Percentiles rank a stretch among this genome's conserved stretches.
Evolutionary conservation across 2,113 vertebrate species (phyloP).

Genomic region (Bos indicus): DNA sequence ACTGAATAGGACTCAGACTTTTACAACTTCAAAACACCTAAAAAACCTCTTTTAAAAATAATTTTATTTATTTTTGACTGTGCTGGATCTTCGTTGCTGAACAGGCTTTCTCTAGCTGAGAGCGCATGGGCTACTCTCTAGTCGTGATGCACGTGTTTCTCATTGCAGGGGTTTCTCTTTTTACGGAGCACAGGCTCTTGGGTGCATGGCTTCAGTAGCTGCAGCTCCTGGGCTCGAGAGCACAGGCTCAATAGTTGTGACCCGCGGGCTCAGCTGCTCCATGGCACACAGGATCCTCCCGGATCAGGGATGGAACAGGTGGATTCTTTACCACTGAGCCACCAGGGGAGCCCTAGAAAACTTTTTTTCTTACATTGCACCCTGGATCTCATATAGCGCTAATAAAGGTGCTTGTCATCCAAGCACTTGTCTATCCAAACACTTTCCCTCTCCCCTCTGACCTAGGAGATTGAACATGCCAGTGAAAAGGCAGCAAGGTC

Average conservation of each 20-base stretch:
- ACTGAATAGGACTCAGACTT: not conserved
- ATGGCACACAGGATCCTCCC: not conserved
- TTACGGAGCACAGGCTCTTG: fast-evolving
- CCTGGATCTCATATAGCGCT: not conserved
- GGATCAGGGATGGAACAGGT: not conserved
- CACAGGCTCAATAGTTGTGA: not conserved
- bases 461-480: not conserved
- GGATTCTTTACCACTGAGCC: not conserved
- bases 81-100: not conserved
- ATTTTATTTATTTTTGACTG: not conserved
- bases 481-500: not conserved
- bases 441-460: not conserved
- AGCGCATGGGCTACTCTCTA: fast-evolving
- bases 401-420: not conserved
- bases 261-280: not conserved
- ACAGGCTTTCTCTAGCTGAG: not conserved
- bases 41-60: not conserved
- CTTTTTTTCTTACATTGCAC: not conserved
- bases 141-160: fast-evolving
- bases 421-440: not conserved
- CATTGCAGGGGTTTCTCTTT: not conserved
- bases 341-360: not conserved
- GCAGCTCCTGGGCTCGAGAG: not conserved
- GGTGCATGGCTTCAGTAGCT: not conserved
- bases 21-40: not conserved